Evolutionary conservation across 64 coral and sea anemone species (phyloP), one percentile per base, ranked within the genome.

Genomic region (Platygyra sinensis): DNA sequence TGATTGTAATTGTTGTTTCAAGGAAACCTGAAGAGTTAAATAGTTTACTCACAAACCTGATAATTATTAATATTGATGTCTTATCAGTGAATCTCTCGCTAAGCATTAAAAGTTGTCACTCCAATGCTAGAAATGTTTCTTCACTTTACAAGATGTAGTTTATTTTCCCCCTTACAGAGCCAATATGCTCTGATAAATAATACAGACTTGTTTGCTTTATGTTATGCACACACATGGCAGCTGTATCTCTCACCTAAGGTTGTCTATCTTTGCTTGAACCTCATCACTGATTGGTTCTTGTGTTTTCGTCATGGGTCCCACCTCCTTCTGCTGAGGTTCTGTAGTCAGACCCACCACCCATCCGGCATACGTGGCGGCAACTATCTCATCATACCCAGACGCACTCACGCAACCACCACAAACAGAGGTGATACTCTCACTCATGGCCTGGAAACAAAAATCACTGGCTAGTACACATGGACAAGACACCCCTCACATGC

Each of bases 291-390:
- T 82, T 32, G 88, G 67, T 80, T 91, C 91, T 55, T 99, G 97
- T 54, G 80, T 16, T 29, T 54, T 30, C 17, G 77, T 67, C 39
- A 29, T 77, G 74, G 91, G 80, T 15, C 97, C 97, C 22, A 74
- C 88, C 60, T 99, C 97, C 49, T 99, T 99, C 17, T 99, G 90
- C 10, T 90, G 97, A 46, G 97, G 97, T 39, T 99, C 97, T 39
- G 97, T 95, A 15, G 94, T 99, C 0, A 99, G 88, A 29, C 94
- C 97, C 5, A 93, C 88, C 78, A 99, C 80, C 97, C 97, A 99
- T 0, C 97, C 97, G 28, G 94, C 91, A 91, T 99, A 99, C n/a
- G 97, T 91, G 1, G 93, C 90, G 29, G 95, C 86, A 0, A 99
- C 85, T 30, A 99, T 49, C 67, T 99, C 97, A 91, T 99, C 97